phyloP scores from a whole-genome alignment of 1,140 invertebrate genomes.

The Oedothorax gibbosus region DNA sequence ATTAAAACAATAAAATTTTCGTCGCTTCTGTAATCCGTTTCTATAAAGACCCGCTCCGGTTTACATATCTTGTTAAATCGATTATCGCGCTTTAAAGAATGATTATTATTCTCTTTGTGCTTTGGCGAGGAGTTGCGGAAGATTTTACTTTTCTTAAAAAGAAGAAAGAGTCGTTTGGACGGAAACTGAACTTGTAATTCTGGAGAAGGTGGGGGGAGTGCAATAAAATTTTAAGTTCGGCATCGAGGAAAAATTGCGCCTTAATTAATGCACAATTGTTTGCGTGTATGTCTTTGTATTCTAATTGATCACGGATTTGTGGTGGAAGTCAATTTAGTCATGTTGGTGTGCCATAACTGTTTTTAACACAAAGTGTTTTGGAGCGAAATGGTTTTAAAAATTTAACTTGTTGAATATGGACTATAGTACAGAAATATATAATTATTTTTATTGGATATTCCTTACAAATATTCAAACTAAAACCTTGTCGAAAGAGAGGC shows the following conservation, averaged over 20 bases:
- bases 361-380: neutral
- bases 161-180: conserved; percentile 22
- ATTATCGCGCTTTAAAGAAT: conserved; percentile 60
- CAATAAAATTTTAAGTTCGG: conserved; percentile 24
- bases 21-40: conserved; percentile 51
- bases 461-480: no score
- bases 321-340: conserved; percentile 48
- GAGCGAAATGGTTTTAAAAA: neutral
- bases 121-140: neutral
- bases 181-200: conserved; percentile 43
- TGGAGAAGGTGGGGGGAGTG: neutral
- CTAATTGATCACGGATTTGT: conserved; percentile 52
- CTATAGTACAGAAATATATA: no score
- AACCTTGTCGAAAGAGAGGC: no score
- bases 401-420: neutral
- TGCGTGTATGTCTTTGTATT: conserved; percentile 38
- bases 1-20: conserved; percentile 61
- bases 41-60: conserved; percentile 27
- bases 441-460: no score
- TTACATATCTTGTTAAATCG: conserved; percentile 61
- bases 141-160: conserved; percentile 48
- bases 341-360: neutral
- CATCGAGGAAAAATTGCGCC: conserved; percentile 51
- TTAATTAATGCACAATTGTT: conserved; percentile 53
- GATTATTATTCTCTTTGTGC: conserved; percentile 61